Evolutionary conservation across 2,797 vertebrate species (phyloP), one percentile per base, ranked within the genome.

Genomic region (Pseudochaenichthys georgianus): DNA sequence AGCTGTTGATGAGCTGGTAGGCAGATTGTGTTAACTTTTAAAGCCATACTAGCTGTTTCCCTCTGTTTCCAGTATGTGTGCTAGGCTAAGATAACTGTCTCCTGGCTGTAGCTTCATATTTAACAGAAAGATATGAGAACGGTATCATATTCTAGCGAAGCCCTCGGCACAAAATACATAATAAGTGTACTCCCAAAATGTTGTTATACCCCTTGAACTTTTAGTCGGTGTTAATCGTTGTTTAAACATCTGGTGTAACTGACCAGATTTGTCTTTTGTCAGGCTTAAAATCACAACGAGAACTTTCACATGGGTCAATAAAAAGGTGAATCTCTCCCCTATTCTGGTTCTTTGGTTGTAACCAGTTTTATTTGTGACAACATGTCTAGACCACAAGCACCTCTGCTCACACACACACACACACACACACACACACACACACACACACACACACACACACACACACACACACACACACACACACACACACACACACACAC

Each of bases 311-410:
- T 17, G 1, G 9, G 19, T 38, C 2, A 38, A 38, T 38, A 38
- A 38, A 38, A 38, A 38, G 23, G 13, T 3, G 17, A 3, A 45
- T 63, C 50, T 69, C 54, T 10, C 19, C 12, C 28, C 6, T 0
- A 3, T 43, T 57, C 5, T 13, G 45, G 17, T 17, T 64, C 42
- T 34, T 70, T 62, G 15, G 43, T 64, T 13, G 38, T 54, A 62
- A 21, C 46, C 1, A 1, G 13, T 51, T 51, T 16, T 42, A 21
- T 52, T 82, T 75, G 75, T 81, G 64, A 17, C 42, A 58, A 23
- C 9, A 13, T 53, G 75, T 90, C 80, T 85, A 84, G 76, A 83
- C 81, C 9, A 2, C 3, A 70, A 19, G 12, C 43, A 71, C 28
- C 21, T 38, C 61, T 48, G 28, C 63, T 62, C 69, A 50, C 55